phyloP scores from a whole-genome alignment of 1,140 invertebrate species.

The Cydia strobilella region DNA sequence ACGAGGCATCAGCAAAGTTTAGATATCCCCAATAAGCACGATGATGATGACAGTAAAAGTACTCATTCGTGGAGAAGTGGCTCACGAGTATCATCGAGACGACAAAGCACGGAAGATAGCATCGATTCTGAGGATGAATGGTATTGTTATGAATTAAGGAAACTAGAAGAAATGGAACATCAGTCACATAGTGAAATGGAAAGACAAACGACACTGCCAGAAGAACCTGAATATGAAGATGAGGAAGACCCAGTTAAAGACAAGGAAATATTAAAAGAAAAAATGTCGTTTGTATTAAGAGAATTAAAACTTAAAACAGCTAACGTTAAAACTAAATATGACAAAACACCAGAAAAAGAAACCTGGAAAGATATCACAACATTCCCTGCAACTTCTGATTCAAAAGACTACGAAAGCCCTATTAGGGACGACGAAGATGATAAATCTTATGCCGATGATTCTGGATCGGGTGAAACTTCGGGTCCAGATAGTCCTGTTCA shows the following conservation, averaged over 20 bases:
- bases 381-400: constrained; percentile 67
- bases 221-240: constrained; percentile 81
- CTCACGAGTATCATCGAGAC: constrained; percentile 90
- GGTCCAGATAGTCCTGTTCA: constrained; percentile 90
- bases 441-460: constrained; percentile 68
- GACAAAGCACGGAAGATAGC: constrained; percentile 95
- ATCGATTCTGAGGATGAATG: constrained; percentile 97
- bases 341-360: constrained; percentile 68
- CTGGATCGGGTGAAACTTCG: constrained; percentile 91
- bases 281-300: constrained; percentile 87
- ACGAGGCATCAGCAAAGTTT: constrained; percentile 88
- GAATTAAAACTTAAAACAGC: constrained; percentile 87
- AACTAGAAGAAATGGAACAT: constrained; percentile 92
- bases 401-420: constrained; percentile 47
- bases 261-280: constrained; percentile 86
- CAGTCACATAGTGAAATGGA: constrained; percentile 85
- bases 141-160: constrained; percentile 93
- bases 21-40: constrained; percentile 88
- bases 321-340: constrained; percentile 67
- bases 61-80: constrained; percentile 92
- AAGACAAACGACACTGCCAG: constrained; percentile 81
- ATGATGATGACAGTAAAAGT: constrained; percentile 92
- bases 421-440: constrained; percentile 74
- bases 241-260: constrained; percentile 79
- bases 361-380: constrained; percentile 77